Percentiles rank a stretch among this genome's conserved stretches.
These are phyloP conservation scores for Calliscelio sp. DNA, from an alignment of 2,888 invertebrate species.

Conservation along the genomic window DNA sequence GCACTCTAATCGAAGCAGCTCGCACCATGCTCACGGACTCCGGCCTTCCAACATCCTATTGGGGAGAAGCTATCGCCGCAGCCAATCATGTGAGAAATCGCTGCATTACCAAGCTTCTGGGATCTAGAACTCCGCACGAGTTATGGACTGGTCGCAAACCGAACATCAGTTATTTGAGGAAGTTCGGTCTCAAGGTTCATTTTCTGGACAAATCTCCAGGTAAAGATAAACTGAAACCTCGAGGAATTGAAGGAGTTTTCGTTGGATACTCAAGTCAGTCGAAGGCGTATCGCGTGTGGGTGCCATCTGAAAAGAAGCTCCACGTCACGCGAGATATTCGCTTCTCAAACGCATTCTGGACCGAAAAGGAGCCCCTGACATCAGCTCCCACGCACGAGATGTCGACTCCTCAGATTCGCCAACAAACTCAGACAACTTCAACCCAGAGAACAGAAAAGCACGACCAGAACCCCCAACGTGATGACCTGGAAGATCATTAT, in stretches of 20 bases:
- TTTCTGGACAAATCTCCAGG: conserved; percentile 1
- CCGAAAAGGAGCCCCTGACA: too few species aligned
- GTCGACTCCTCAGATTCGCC: neutral
- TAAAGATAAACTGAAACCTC: neutral
- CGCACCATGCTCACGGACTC: neutral
- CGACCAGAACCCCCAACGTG: too few species aligned
- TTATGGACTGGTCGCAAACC: neutral
- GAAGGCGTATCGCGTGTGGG: neutral
- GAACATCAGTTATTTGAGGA: neutral
- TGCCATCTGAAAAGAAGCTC: neutral
- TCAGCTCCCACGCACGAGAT: neutral
- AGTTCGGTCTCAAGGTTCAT: neutral
- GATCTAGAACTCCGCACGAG: neutral
- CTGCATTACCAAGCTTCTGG: conserved; percentile 1
- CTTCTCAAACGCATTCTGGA: neutral
- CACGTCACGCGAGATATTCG: neutral
- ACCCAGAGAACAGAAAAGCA: too few species aligned
- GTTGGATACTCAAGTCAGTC: neutral
- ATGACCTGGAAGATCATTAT: too few species aligned
- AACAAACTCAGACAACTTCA: neutral
- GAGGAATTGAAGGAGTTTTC: neutral
- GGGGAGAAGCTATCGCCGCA: conserved; percentile 22
- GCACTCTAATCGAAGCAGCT: too few species aligned
- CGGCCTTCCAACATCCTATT: neutral
- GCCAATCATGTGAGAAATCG: conserved; percentile 11